phyloP scores from a whole-genome alignment of 2,797 vertebrate genomes.

The Myotis planiceps region DNA sequence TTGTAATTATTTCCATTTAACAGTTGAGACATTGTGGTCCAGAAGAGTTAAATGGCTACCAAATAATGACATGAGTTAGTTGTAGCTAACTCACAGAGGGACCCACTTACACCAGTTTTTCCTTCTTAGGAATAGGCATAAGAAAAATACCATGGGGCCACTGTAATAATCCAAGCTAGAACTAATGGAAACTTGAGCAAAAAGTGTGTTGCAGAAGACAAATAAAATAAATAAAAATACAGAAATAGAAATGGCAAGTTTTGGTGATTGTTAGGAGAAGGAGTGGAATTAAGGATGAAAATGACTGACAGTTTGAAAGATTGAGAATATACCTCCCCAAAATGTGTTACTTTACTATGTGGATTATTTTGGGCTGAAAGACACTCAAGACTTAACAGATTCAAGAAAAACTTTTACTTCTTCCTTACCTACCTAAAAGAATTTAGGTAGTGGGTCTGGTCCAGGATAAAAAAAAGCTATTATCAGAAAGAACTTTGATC shows the following conservation, averaged over 20 bases:
- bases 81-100: not conserved
- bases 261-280: not conserved
- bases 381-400: not conserved
- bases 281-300: not conserved
- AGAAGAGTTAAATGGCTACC: not conserved
- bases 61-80: not conserved
- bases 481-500: not conserved
- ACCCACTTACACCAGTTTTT: not conserved
- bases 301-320: not conserved
- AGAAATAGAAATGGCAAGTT: not conserved
- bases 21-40: not conserved
- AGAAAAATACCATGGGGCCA: not conserved
- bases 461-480: not conserved
- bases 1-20: not conserved
- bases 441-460: not conserved
- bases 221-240: not conserved
- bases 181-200: not conserved
- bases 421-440: not conserved
- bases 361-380: not conserved
- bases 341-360: not conserved
- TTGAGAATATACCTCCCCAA: not conserved
- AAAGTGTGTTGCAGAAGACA: not conserved
- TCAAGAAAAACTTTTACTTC: not conserved
- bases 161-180: not conserved
- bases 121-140: not conserved